phyloP scores from a whole-genome alignment of 2,113 vertebrate genomes.

The Rhinolophus ferrumequinum region DNA sequence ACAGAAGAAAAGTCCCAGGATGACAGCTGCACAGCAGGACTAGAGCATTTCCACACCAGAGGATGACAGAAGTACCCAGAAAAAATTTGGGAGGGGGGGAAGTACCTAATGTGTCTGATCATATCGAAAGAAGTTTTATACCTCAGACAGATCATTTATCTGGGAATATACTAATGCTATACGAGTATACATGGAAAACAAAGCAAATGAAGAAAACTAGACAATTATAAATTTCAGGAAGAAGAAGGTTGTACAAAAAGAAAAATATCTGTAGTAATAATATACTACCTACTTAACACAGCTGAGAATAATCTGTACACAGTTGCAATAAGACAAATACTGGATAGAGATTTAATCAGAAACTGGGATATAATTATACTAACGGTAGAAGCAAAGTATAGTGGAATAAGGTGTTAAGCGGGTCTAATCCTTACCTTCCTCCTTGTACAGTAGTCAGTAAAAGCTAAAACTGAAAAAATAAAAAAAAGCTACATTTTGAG shows the following conservation, averaged over 20 bases:
- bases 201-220: constrained; percentile 5
- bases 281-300: not conserved
- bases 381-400: not conserved
- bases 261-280: not conserved
- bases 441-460: not conserved
- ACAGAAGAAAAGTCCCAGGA: not conserved
- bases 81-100: not conserved
- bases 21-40: not conserved
- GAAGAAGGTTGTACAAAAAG: not conserved
- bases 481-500: not conserved
- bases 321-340: not conserved
- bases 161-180: not conserved
- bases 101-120: not conserved
- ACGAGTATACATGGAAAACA: not conserved
- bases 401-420: not conserved
- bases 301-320: not conserved
- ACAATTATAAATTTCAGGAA: not conserved
- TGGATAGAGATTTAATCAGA: not conserved
- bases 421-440: not conserved
- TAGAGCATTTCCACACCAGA: not conserved
- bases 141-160: not conserved
- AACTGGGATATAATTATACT: not conserved
- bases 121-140: not conserved
- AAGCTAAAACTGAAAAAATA: not conserved
- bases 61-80: not conserved